These are phyloP conservation scores for Heliconius eleuchia DNA, from an alignment of 1,140 invertebrate genomes.

Conservation along the genomic window DNA sequence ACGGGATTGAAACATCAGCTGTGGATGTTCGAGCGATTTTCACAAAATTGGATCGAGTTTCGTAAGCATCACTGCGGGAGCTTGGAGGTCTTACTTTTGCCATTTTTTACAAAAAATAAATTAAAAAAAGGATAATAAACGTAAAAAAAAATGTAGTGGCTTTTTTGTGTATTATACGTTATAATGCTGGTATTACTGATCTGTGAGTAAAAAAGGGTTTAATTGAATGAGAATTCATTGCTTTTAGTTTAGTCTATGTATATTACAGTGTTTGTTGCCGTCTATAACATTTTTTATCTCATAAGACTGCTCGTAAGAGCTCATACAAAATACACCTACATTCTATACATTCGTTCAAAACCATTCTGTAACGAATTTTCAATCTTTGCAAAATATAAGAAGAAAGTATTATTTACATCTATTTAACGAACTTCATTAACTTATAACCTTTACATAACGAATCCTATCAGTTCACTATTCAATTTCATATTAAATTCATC, in stretches of 20 bases:
- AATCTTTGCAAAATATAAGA: too few species aligned
- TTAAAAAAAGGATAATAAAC: not conserved
- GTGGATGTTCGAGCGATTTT: slow-evolving; percentile 44
- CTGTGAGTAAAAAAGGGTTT: not conserved
- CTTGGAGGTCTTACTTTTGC: slow-evolving; percentile 12
- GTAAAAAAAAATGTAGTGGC: not conserved
- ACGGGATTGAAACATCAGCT: slow-evolving; percentile 26
- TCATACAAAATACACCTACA: too few species aligned
- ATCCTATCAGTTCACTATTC: too few species aligned
- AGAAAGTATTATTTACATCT: too few species aligned
- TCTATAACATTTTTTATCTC: too few species aligned
- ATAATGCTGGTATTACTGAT: not conserved
- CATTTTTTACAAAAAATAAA: slow-evolving; percentile 20
- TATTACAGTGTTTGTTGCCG: too few species aligned
- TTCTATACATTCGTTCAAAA: too few species aligned
- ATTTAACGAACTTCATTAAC: too few species aligned
- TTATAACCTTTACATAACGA: too few species aligned
- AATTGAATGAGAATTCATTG: not conserved
- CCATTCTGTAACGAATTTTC: too few species aligned
- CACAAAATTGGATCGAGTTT: slow-evolving; percentile 41
- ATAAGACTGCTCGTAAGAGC: too few species aligned
- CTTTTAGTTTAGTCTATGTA: not conserved
- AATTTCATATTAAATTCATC: too few species aligned
- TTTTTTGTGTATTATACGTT: not conserved
- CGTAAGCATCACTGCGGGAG: slow-evolving; percentile 22